Percentiles rank a stretch among this genome's conserved stretches.
Conservation (phyloP, 2,113 vertebrate genomes). For the Erythrocercus mccallii region DNA sequence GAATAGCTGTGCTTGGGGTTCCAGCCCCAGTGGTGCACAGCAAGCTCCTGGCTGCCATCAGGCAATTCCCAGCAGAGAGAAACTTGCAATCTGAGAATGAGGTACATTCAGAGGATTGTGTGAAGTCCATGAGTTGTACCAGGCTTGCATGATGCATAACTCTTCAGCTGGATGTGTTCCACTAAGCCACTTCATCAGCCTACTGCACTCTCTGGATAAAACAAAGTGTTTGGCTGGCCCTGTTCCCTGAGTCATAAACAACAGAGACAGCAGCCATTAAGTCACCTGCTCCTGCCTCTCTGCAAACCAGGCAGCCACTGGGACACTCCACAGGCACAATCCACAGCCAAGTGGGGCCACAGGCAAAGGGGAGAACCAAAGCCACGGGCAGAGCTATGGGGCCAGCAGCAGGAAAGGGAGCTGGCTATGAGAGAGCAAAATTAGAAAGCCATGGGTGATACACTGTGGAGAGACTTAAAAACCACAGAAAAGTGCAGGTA, state of each 20-base stretch:
- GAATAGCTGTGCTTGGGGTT: not conserved
- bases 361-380: fast-evolving
- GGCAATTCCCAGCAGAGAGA: not conserved
- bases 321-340: not conserved
- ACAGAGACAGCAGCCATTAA: not conserved
- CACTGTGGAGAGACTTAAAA: not conserved
- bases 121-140: not conserved
- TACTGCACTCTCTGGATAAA: not conserved
- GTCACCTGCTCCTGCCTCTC: not conserved
- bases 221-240: not conserved
- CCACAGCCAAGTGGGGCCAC: not conserved
- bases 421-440: not conserved
- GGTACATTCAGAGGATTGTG: not conserved
- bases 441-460: not conserved
- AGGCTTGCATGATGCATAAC: not conserved
- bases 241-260: not conserved
- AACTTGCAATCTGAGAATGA: not conserved
- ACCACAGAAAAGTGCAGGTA: not conserved
- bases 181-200: not conserved
- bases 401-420: not conserved
- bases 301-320: not conserved
- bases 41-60: not conserved
- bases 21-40: fast-evolving
- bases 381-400: fast-evolving
- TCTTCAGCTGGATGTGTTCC: not conserved